phyloP scores from a whole-genome alignment of 2,888 invertebrate genomes.

The Calameuta idolon region DNA sequence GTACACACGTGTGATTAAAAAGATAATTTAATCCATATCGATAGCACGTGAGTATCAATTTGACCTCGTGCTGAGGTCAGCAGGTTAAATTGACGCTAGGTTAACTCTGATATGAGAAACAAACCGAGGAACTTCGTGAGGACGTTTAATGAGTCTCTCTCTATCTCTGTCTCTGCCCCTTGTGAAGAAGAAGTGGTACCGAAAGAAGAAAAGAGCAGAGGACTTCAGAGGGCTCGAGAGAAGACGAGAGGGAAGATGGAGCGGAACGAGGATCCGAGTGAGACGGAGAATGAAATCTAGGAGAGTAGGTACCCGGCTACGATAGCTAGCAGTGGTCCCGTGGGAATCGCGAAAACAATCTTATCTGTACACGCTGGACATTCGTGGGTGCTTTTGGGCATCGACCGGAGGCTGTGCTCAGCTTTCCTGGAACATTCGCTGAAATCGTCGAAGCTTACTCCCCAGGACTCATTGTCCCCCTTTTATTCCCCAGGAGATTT shows the following conservation, averaged over 20 bases:
- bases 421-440: background rate
- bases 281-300: conserved; percentile 13
- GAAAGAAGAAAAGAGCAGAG: conserved; percentile 3
- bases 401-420: background rate
- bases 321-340: conserved; percentile 25
- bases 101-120: conserved; percentile 11
- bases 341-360: conserved; percentile 47
- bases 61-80: too few relatives aligned
- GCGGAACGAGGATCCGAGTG: background rate
- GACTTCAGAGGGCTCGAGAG: conserved; percentile 20
- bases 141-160: conserved; percentile 45
- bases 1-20: too few relatives aligned
- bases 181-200: background rate
- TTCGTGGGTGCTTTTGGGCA: background rate
- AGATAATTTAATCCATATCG: too few relatives aligned
- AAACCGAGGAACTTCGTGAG: conserved; percentile 36
- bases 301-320: too few relatives aligned
- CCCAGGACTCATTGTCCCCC: conserved; percentile 4
- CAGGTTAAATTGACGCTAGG: too few relatives aligned
- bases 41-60: too few relatives aligned
- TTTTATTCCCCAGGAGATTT: conserved; percentile 53
- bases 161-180: too few relatives aligned
- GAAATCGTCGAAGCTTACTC: background rate
- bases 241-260: conserved; percentile 16
- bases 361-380: conserved; percentile 25